phyloP scores from a whole-genome alignment of 2,888 invertebrate species.

The Drosophila formosana region DNA sequence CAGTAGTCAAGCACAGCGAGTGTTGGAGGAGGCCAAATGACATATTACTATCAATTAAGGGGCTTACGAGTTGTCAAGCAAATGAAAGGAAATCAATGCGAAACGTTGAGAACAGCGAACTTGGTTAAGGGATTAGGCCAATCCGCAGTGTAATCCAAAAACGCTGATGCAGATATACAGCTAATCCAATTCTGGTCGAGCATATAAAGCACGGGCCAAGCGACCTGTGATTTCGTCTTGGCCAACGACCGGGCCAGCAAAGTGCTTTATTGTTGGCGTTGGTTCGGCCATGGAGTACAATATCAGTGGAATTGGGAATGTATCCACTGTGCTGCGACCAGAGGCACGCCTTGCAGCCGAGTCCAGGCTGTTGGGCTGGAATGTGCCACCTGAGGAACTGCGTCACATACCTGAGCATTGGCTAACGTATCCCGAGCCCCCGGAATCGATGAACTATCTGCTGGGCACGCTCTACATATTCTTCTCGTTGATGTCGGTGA shows the following conservation, averaged over 20 bases:
- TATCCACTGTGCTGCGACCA: conserved; percentile 75
- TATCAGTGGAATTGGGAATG: conserved; percentile 63
- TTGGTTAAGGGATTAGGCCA: conserved; percentile 58
- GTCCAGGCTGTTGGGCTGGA: conserved; percentile 89
- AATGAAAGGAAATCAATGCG: conserved; percentile 57
- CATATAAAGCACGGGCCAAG: conserved; percentile 47
- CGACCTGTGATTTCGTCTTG: conserved; percentile 67
- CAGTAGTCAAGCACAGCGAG: too few species aligned
- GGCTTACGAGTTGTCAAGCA: background rate
- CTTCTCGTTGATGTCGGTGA: conserved; percentile 89
- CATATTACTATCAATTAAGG: conserved; percentile 24
- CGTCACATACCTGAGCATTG: conserved; percentile 93
- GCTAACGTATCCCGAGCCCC: conserved; percentile 92
- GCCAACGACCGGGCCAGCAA: conserved; percentile 50
- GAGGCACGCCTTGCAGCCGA: conserved; percentile 81
- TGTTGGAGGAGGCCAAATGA: background rate
- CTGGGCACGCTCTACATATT: conserved; percentile 91
- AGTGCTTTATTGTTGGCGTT: conserved; percentile 8
- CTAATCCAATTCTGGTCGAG: conserved; percentile 63
- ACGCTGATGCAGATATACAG: conserved; percentile 42
- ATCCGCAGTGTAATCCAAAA: conserved; percentile 57
- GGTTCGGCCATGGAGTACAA: conserved; percentile 63
- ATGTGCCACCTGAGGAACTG: conserved; percentile 91
- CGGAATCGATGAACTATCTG: conserved; percentile 92
- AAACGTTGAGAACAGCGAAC: conserved; percentile 50